Base-by-base conservation (phyloP, 2,888 invertebrate genomes). In the Hydropsyche betteni region DNA sequence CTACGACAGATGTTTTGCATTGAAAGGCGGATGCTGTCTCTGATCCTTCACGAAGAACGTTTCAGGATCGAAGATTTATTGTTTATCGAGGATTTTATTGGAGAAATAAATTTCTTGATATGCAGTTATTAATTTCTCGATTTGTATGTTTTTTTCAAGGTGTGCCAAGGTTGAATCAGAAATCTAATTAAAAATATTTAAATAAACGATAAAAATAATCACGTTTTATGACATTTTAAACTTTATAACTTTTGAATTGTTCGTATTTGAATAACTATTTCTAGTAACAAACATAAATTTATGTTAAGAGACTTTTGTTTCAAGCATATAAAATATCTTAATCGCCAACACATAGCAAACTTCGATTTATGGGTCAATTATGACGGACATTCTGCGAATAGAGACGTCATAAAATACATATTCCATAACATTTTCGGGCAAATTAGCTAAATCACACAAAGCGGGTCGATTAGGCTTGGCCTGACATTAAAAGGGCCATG, bases 401-500 rank as follows among this genome's bases (percentile, higher is more conserved):
- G 58, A 58, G 16, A 58, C 16, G 24, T 8, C 34, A n/a, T 64
- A 64, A 64, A 64, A 64, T 64, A 64, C 44, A 44, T 64, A 34
- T 64, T 55, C 55, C 5, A 55, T 14, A 55, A 55, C 55, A 55
- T 55, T 64, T 64, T 36, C 8, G 34, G 34, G 64, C 64, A 64
- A 64, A 64, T 64, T 64, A 64, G 64, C 34, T 64, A 64, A 64
- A 64, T 64, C 64, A 64, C 10, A 44, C 24, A 64, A 64, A 64
- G 64, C 34, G 64, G 7, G 64, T 36, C 64, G 64, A 64, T 64
- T 64, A 64, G 64, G 64, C 64, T 64, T 36, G 64, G 64, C 36
- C n/a, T 64, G 64, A 34, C 64, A 64, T 64, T 64, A 64, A 64
- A 64, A 64, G 64, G 64, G 64, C 64, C 64, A 64, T 64, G 64